Conservation (phyloP, 2,113 vertebrate genomes). For the Sardina pilchardus region DNA sequence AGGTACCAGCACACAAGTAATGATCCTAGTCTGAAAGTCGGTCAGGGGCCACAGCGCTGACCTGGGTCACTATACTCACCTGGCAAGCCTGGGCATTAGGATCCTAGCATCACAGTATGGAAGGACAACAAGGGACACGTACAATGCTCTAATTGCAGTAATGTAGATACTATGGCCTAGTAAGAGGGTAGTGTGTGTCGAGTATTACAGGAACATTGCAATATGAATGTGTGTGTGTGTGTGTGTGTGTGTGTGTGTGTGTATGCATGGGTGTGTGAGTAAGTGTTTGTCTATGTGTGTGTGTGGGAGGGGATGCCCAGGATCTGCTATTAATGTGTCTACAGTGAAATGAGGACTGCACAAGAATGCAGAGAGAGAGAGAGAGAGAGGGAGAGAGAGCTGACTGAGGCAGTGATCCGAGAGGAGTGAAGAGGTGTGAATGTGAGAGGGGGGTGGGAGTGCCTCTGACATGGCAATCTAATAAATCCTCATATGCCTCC, state of each 20-base stretch:
- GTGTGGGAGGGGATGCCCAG: not conserved
- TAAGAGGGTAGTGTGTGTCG: not conserved
- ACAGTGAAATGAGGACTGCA: not conserved
- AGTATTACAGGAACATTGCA: too few species aligned
- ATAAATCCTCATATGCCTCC: not conserved
- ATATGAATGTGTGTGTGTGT: constrained; percentile 29
- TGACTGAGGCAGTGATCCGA: constrained; percentile 57
- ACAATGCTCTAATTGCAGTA: too few species aligned
- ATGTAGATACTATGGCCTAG: not conserved
- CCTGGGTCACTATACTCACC: too few species aligned
- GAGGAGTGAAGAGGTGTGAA: not conserved
- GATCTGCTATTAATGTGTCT: not conserved
- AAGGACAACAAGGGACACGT: too few species aligned
- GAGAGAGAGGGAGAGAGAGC: constrained; percentile 63
- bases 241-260: constrained; percentile 13
- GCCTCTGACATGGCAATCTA: not conserved
- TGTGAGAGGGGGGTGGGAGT: not conserved
- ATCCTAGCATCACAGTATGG: too few species aligned
- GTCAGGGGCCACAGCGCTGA: too few species aligned
- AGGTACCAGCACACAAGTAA: too few species aligned
- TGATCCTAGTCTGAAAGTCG: too few species aligned
- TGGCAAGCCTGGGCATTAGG: too few species aligned
- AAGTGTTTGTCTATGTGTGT: not conserved
- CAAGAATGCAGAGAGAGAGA: constrained; percentile 32
- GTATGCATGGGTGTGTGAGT: constrained; percentile 19